These are phyloP conservation scores for Pygmarrhopalites habei DNA, from an alignment of 1,140 invertebrate species.

Conservation along the genomic window DNA sequence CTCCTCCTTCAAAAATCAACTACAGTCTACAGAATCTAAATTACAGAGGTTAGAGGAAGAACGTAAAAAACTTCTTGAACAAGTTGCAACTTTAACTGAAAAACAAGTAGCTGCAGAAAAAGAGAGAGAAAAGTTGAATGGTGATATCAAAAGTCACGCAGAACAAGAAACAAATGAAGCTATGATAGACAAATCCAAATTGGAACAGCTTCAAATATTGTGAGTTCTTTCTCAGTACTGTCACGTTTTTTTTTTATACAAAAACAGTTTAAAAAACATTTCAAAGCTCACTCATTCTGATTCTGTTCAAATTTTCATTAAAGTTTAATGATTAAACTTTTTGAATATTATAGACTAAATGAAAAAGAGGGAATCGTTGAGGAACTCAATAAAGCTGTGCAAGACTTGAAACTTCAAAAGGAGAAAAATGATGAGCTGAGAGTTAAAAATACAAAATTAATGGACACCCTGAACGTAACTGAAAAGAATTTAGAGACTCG, in stretches of 20 bases:
- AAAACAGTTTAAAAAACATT: no score
- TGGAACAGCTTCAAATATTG: background rate
- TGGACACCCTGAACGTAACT: constrained; percentile 29
- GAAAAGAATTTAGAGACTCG: constrained; percentile 27
- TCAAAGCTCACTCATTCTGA: no score
- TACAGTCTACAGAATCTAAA: constrained; percentile 2
- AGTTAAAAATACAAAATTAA: constrained; percentile 24
- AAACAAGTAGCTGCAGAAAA: constrained; percentile 1
- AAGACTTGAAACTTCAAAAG: constrained; percentile 4
- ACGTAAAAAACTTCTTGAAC: constrained; percentile 3
- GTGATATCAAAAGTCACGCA: constrained; percentile 9
- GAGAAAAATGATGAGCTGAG: constrained; percentile 27
- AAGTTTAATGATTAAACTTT: background rate
- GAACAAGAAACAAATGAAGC: background rate
- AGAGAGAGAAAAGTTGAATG: constrained; percentile 22
- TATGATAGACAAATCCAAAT: constrained; percentile 2
- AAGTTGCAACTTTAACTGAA: constrained; percentile 12
- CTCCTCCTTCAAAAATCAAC: constrained; percentile 1
- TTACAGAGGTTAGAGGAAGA: constrained; percentile 12
- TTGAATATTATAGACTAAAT: background rate
- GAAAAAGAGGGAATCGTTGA: constrained; percentile 4
- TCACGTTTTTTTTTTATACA: no score
- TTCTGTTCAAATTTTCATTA: no score
- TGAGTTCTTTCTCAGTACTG: no score
- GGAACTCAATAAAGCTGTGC: background rate